These are phyloP conservation scores for Antennarius maculatus DNA, from an alignment of 2,797 vertebrate genomes.

Conservation along the genomic window DNA sequence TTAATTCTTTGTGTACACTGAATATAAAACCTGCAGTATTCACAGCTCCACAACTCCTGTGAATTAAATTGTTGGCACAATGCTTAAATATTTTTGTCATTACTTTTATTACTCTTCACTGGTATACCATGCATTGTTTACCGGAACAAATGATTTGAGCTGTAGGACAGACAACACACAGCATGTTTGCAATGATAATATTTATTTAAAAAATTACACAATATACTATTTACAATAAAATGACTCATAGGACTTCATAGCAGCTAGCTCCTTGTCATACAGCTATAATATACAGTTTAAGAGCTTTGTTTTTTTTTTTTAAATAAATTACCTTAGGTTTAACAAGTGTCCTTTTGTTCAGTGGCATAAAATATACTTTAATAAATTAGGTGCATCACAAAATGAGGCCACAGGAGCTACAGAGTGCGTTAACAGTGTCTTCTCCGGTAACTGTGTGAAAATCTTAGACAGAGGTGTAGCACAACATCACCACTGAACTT, in stretches of 20 bases:
- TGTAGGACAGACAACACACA: not conserved
- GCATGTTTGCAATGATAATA: constrained; percentile 16
- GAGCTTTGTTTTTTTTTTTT: constrained; percentile 37
- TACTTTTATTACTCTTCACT: not conserved
- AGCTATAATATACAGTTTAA: constrained; percentile 46
- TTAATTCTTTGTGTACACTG: too few relatives aligned
- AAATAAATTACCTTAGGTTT: constrained; percentile 30
- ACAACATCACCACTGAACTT: not conserved
- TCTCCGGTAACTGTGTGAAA: constrained; percentile 4
- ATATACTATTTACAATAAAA: constrained; percentile 43
- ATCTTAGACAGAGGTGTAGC: not conserved
- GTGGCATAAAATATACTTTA: constrained; percentile 3
- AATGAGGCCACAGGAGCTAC: constrained; percentile 4
- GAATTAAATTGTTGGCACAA: too few relatives aligned
- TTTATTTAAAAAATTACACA: constrained; percentile 62
- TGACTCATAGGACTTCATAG: constrained; percentile 26
- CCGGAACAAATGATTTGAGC: not conserved
- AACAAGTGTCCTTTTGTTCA: constrained; percentile 31
- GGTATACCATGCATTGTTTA: not conserved
- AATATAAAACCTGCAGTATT: too few relatives aligned
- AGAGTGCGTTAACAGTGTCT: not conserved
- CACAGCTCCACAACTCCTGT: too few relatives aligned
- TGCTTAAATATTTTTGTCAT: not conserved
- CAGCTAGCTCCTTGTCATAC: constrained; percentile 37
- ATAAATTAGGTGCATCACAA: constrained; percentile 6